These are phyloP conservation scores for Sphaerophoria rueppellii DNA, from an alignment of 2,888 invertebrate genomes.

Conservation along the genomic window DNA sequence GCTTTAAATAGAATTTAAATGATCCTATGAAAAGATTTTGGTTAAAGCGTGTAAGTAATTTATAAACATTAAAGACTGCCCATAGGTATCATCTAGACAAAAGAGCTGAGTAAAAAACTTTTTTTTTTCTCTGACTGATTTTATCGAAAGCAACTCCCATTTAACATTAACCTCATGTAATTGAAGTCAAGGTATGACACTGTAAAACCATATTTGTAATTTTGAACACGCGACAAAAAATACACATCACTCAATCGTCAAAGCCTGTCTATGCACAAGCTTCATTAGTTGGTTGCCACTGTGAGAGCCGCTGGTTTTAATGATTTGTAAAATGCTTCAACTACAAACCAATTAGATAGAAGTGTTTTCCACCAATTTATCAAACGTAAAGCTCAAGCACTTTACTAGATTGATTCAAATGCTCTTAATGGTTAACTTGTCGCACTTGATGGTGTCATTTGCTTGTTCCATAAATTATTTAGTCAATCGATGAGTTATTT, in stretches of 20 bases:
- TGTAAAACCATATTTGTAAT: slow-evolving; percentile 55
- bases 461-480: slow-evolving; percentile 27
- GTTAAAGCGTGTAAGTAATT: slow-evolving; percentile 17
- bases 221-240: slow-evolving; percentile 30
- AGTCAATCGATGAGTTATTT: slow-evolving; percentile 37
- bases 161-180: slow-evolving; percentile 54
- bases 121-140: slow-evolving; percentile 7
- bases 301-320: slow-evolving; percentile 8
- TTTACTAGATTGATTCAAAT: slow-evolving; percentile 26
- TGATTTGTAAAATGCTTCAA: slow-evolving; percentile 31
- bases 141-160: slow-evolving; percentile 46
- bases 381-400: slow-evolving; percentile 4
- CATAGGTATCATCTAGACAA: slow-evolving; percentile 36
- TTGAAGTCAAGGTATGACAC: slow-evolving; percentile 69
- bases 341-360: slow-evolving; percentile 26
- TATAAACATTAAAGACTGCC: slow-evolving; percentile 1
- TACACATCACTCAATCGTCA: slow-evolving; percentile 53
- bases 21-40: slow-evolving; percentile 2
- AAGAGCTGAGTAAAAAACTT: slow-evolving; percentile 50
- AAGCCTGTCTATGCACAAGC: slow-evolving; percentile 16
- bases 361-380: slow-evolving; percentile 32
- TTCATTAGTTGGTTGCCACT: slow-evolving; percentile 46
- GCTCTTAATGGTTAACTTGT: slow-evolving; percentile 13
- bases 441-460: neutral
- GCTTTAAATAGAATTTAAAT: slow-evolving; percentile 1